phyloP scores from a whole-genome alignment of 2,797 vertebrate species.

The Lates japonicus region DNA sequence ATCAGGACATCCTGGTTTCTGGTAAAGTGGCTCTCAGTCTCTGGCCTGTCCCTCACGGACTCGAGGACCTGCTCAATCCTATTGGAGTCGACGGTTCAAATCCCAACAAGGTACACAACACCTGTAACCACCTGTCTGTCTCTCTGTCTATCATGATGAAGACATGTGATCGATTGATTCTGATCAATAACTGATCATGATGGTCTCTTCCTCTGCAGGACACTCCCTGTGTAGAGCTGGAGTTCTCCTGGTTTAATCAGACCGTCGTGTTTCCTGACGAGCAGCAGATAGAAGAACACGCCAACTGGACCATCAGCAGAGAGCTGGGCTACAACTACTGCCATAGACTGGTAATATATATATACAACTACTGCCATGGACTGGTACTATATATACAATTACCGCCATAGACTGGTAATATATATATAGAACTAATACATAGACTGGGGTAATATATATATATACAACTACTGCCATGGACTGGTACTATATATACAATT shows the following conservation, averaged over 20 bases:
- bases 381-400: too few species aligned
- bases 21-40: slow-evolving; percentile 81
- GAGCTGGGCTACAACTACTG: slow-evolving; percentile 83
- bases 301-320: slow-evolving; percentile 81
- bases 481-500: slow-evolving; percentile 78
- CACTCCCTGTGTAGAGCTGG: slow-evolving; percentile 83
- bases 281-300: slow-evolving; percentile 83
- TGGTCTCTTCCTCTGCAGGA: slow-evolving; percentile 63
- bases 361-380: too few species aligned
- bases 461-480: slow-evolving; percentile 76
- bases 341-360: slow-evolving; percentile 68
- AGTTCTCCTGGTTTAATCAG: slow-evolving; percentile 83
- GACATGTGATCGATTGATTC: background rate
- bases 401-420: too few species aligned
- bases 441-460: too few species aligned
- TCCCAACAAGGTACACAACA: slow-evolving; percentile 80
- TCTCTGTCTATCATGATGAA: background rate
- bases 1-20: slow-evolving; percentile 76
- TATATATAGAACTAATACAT: too few species aligned
- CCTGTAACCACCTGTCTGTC: background rate
- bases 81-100: slow-evolving; percentile 83
- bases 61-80: slow-evolving; percentile 83
- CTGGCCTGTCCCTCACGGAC: slow-evolving; percentile 81
- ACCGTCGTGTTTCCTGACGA: slow-evolving; percentile 76
- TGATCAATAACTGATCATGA: background rate